Conservation (phyloP, 2,888 invertebrate species). For the Tridacna crocea region DNA sequence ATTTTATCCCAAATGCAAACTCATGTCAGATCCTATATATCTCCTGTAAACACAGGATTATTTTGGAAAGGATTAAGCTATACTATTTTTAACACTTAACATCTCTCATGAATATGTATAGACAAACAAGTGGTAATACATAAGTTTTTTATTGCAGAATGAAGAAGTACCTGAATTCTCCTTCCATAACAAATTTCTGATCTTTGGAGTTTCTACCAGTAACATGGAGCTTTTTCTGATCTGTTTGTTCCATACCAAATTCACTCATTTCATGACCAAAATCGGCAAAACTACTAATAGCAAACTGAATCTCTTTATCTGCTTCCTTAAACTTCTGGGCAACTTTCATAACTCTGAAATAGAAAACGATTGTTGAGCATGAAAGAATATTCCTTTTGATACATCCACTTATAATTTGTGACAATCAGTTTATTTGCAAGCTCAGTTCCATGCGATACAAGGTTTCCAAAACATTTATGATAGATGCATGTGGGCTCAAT, state of each 20-base stretch:
- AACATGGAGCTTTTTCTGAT: constrained; percentile 95
- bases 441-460: background rate
- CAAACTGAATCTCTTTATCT: constrained; percentile 89
- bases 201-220: constrained; percentile 92
- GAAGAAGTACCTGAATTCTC: constrained; percentile 92
- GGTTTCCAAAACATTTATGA: too few species aligned
- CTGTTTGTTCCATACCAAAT: constrained; percentile 92
- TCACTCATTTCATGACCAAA: constrained; percentile 97
- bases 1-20: too few species aligned
- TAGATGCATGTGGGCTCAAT: too few species aligned
- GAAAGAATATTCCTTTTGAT: too few species aligned
- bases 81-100: too few species aligned
- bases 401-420: too few species aligned
- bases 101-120: too few species aligned
- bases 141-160: too few species aligned
- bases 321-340: constrained; percentile 88
- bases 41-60: too few species aligned
- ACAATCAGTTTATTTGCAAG: background rate
- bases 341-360: constrained; percentile 92
- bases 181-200: constrained; percentile 94
- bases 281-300: constrained; percentile 95
- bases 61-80: background rate
- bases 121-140: too few species aligned
- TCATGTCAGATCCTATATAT: too few species aligned
- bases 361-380: background rate